These are phyloP conservation scores for Cheiracanthium punctorium DNA, from an alignment of 2,888 invertebrate species.

Conservation along the genomic window DNA sequence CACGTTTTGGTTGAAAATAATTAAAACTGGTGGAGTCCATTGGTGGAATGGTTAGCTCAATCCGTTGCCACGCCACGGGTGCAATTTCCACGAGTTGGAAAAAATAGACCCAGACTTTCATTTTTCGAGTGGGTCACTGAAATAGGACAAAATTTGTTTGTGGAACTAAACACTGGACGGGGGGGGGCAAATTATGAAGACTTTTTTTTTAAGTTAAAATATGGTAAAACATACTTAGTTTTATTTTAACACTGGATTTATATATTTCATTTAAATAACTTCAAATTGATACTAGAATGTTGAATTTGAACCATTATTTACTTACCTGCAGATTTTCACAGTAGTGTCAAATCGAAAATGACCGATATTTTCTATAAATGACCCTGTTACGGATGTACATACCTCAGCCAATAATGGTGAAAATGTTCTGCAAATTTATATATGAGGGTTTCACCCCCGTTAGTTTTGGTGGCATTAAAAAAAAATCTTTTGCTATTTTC, in stretches of 20 bases:
- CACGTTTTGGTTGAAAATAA: too few species aligned
- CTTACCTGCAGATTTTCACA: background rate
- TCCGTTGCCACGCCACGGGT: too few species aligned
- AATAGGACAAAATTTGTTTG: too few species aligned
- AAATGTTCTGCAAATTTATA: background rate
- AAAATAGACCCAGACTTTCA: too few species aligned
- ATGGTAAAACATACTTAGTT: background rate
- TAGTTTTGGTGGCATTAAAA: background rate
- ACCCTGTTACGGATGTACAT: background rate
- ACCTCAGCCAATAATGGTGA: background rate
- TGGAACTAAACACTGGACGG: too few species aligned
- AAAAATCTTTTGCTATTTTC: background rate
- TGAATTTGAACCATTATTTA: conserved; percentile 4
- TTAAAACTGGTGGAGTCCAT: too few species aligned
- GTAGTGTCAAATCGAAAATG: conserved; percentile 4
- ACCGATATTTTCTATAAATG: background rate
- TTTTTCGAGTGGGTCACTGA: too few species aligned
- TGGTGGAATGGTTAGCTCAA: too few species aligned
- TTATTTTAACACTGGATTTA: conserved; percentile 8
- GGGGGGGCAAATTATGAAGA: background rate
- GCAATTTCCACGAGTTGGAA: too few species aligned
- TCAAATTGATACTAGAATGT: background rate
- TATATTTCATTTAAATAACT: background rate
- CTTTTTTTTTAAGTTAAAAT: background rate
- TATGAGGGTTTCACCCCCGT: conserved; percentile 8